These are phyloP conservation scores for Ciona savignyi DNA, from an alignment of 23 tunicate genomes.

Conservation along the genomic window DNA sequence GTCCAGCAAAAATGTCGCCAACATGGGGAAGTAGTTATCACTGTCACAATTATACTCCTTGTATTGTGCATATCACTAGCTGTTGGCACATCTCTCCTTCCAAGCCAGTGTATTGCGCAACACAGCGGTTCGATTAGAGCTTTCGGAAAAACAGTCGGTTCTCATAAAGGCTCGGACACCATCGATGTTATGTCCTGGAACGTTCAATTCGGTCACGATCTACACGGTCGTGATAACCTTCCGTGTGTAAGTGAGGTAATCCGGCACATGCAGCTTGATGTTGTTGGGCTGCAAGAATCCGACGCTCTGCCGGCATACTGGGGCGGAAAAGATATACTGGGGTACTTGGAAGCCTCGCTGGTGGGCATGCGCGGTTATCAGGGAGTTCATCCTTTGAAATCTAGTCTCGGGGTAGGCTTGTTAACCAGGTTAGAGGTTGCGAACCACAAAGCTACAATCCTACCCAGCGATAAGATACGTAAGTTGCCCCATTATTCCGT, in stretches of 20 bases:
- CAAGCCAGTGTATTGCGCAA: too few species aligned
- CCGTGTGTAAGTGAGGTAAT: slow-evolving; percentile 28
- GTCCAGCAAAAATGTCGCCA: too few species aligned
- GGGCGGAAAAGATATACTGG: slow-evolving; percentile 76
- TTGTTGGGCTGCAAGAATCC: slow-evolving; percentile 71
- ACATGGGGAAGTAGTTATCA: too few species aligned
- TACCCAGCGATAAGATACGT: slow-evolving; percentile 4
- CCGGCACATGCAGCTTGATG: slow-evolving; percentile 19
- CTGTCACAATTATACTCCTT: too few species aligned
- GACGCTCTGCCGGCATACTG: too few species aligned
- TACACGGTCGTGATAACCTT: slow-evolving; percentile 41
- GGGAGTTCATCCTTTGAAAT: slow-evolving; percentile 37
- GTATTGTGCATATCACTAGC: too few species aligned
- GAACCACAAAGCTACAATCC: slow-evolving; percentile 8
- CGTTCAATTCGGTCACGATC: slow-evolving; percentile 73
- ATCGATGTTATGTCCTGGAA: too few species aligned
- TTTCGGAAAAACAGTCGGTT: too few species aligned
- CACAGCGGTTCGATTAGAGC: too few species aligned
- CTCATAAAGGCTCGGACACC: too few species aligned
- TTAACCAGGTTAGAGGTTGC: slow-evolving; percentile 27
- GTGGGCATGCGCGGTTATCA: not conserved
- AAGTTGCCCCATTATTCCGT: slow-evolving; percentile 15
- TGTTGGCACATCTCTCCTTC: too few species aligned
- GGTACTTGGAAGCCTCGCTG: slow-evolving; percentile 21
- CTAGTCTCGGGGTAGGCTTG: slow-evolving; percentile 58